Base-by-base conservation (phyloP, 1,140 invertebrate genomes). In the Pseudobourletiella spinata region DNA sequence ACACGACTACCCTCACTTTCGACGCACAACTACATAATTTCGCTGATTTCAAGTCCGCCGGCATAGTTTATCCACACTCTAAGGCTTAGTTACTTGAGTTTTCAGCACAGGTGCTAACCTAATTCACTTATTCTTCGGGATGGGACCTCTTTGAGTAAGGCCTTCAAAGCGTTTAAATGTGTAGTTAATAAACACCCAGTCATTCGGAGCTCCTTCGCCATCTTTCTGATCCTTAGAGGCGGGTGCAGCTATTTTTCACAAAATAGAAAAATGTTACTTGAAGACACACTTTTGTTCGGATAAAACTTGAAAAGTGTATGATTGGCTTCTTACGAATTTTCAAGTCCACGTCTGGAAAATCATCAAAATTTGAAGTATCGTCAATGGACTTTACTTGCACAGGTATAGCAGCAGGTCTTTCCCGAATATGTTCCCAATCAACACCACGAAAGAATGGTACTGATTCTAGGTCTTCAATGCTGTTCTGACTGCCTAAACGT, bases 141-240 rank as follows among this genome's bases (percentile, higher is more conserved):
- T 60, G 1, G 61, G 61, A 28, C 65, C 65, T 16, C 65, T 28
- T 25, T 92, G 89, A 20, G 93, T 96, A 32, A 97, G 80, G 46
- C 93, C 94, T 77, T 99, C 95, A 76, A 99, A 99, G 65, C 96
- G 82, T 77, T 98, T 97, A 81, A 97, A 99, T 62, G 96, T 99
- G 76, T 99, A 99, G 79, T 99, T 98, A 72, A 99, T 95, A 77
- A 99, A 99, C 54, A 98, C 94, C 94, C 93, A 98, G 79, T 98
- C 95, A 79, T 97, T 97, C 26, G 20, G 50, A 76, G 85, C 86
- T 61, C 87, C 84, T 75, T 91, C 88, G 28, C 72, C 73, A 54
- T 87, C 87, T 55, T 74, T 72, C 8, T 57, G 29, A 8, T 69
- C 67, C 71, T 89, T 87, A 74, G 87, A 85, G 24, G 89, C 87